Percentiles rank a stretch among this genome's conserved stretches.
Conservation (phyloP, 2,888 invertebrate species). For the Orthosia cruda region DNA sequence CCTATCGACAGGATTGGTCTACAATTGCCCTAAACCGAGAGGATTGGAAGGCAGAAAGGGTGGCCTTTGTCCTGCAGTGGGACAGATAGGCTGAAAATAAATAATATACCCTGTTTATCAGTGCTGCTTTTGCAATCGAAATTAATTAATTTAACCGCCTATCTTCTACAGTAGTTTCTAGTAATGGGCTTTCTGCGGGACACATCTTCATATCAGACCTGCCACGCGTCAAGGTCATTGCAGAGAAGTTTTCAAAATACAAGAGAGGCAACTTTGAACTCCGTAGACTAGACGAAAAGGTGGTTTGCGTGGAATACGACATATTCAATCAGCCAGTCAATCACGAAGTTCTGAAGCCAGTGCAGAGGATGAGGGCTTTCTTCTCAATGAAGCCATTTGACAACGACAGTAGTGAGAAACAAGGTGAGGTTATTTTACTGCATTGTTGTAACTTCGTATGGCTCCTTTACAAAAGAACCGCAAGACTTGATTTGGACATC, state of each 20-base stretch:
- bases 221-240: slow-evolving; percentile 84
- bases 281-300: slow-evolving; percentile 83
- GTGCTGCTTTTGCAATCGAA: neutral
- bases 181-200: slow-evolving; percentile 40
- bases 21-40: too few species aligned
- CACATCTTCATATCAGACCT: slow-evolving; percentile 79
- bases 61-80: too few species aligned
- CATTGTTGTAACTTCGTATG: neutral
- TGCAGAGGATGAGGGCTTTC: slow-evolving; percentile 83
- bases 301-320: slow-evolving; percentile 87
- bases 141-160: neutral
- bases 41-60: too few species aligned
- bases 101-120: too few species aligned
- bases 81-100: too few species aligned
- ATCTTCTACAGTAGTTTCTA: slow-evolving; percentile 3
- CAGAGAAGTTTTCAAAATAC: slow-evolving; percentile 82
- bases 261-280: slow-evolving; percentile 83
- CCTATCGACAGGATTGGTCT: too few species aligned
- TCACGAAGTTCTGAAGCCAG: slow-evolving; percentile 64
- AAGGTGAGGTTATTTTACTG: slow-evolving; percentile 21
- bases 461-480: neutral
- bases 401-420: slow-evolving; percentile 31
- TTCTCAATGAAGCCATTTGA: slow-evolving; percentile 79
- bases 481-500: neutral
- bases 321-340: slow-evolving; percentile 70